A percentile compares a stretch with the other conserved stretches of the same genome.
phyloP scores from a whole-genome alignment of 1,140 invertebrate genomes.

The Heliconius hermathena region DNA sequence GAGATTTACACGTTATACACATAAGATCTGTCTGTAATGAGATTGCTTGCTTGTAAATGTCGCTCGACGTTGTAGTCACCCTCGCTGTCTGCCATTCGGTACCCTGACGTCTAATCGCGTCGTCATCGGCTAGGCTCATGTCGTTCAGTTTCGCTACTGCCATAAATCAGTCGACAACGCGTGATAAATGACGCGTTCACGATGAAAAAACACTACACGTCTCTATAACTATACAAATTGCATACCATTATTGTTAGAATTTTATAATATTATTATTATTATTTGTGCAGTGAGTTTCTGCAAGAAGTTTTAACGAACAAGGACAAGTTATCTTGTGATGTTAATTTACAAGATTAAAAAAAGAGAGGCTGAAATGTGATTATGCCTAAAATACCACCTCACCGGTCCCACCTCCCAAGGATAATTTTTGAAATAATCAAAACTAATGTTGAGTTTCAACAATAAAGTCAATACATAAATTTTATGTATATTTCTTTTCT shows the following conservation, averaged over 20 bases:
- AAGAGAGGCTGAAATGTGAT: not conserved
- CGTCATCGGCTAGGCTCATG: slow-evolving; percentile 71
- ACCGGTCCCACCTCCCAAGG: slow-evolving; percentile 39
- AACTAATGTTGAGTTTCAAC: too few species aligned
- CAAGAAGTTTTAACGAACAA: not conserved
- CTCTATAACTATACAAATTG: slow-evolving; percentile 22
- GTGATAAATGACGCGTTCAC: slow-evolving; percentile 70
- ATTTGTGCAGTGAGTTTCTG: not conserved
- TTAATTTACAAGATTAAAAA: not conserved
- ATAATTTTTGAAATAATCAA: not conserved
- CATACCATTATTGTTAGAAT: slow-evolving; percentile 15
- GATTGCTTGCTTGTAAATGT: not conserved
- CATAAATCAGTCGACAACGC: slow-evolving; percentile 76
- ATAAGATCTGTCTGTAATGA: not conserved
- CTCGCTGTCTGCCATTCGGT: slow-evolving; percentile 34
- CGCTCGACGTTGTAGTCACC: slow-evolving; percentile 8
- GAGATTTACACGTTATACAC: not conserved
- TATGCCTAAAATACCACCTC: slow-evolving; percentile 44
- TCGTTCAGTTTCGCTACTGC: slow-evolving; percentile 64
- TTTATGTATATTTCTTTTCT: not conserved
- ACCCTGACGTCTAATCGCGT: slow-evolving; percentile 62
- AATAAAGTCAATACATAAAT: too few species aligned
- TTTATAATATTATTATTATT: not conserved
- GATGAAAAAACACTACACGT: slow-evolving; percentile 53
- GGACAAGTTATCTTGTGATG: not conserved